Evolutionary conservation across 2,113 vertebrate species (phyloP), one percentile per base, ranked within the genome.

Genomic region (Calcarius ornatus): DNA sequence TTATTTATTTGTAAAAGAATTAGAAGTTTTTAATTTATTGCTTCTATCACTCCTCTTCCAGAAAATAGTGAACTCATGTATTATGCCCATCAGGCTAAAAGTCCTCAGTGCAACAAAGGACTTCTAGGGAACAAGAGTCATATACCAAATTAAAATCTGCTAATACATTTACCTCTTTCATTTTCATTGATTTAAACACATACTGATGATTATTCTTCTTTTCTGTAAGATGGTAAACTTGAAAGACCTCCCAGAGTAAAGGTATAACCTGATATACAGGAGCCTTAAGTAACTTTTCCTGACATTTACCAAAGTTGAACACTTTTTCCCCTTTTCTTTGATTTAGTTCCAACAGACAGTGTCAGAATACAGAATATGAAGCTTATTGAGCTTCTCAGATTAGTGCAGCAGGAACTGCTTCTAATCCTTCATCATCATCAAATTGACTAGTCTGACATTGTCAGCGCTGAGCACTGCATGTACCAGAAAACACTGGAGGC

Each of bases 341-440:
- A 92, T 91, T 86, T 84, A 54, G 13, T 78, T 88, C 30, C 61
- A 91, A 70, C 40, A 92, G 60, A 48, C 80, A 40, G 25, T 14
- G 7, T 95, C 86, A 76, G 89, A 95, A 95, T 90, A 89, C 33
- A 60, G 45, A 95, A 76, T 71, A 79, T 37, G 56, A 86, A 95
- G 56, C 8, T 83, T 83, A 87, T 72, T 87, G 57, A 16, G 1
- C n/a, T 92, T 87, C 72, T 89, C 43, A 81, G 68, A 91, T 92
- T 79, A 93, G 78, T 84, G 71, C 30, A 2, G 64, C 71, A 95
- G 91, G 89, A 95, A 70, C 68, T 83, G 27, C 50, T 93, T 88
- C 68, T 97, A 96, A 96, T 95, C 92, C 86, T 86, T 78, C 64
- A 53, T 94, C 94, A 90, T 79, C 43, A 6, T 94, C 53, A 94